Evolutionary conservation across 2,888 invertebrate species (phyloP), one percentile per base, ranked within the genome.

Genomic region (Mythimna lalbum): DNA sequence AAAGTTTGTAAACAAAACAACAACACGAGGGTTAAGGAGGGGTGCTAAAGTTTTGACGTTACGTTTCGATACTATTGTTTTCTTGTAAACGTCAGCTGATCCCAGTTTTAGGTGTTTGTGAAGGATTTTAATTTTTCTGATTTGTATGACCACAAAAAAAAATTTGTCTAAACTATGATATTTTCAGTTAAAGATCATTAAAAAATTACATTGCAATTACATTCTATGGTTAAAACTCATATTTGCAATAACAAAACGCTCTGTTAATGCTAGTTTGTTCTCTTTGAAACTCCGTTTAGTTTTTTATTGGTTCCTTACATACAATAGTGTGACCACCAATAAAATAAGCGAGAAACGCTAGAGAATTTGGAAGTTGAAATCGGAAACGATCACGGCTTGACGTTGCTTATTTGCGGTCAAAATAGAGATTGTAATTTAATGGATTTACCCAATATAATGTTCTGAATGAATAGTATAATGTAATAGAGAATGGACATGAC

Each of bases 1-100:
- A 80, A 78, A 86, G 85, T 88, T 88, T 87, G 88, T 88, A 89
- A 89, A 88, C 88, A 89, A 89, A 83, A 60, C 67, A 47, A 39
- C 17, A 9, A 59, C 75, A 82, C 81, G 27, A 27, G 27, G 27
- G 27, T 27, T 4, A n/a, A n/a, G n/a, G 78, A 78, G 78, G 79
- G 60, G 23, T 55, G 47, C 14, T 55, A 56, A n/a, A 17, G 59
- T 63, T 73, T 63, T 81, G 79, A 79, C 60, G 52, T 74, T 77
- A 63, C 81, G 84, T 84, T 84, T 80, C 4, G 63, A 21, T 73
- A 17, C 12, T 17, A 12, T 49, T 17, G 23, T 57, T 17, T 17
- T 21, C 4, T 9, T 5, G 14, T 17, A 7, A 17, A 56, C 31
- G 21, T 33, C 64, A 53, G 56, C 61, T 64, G 63, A 33, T 43